Conservation (phyloP, 2,113 vertebrate genomes). For the Thermophis baileyi region DNA sequence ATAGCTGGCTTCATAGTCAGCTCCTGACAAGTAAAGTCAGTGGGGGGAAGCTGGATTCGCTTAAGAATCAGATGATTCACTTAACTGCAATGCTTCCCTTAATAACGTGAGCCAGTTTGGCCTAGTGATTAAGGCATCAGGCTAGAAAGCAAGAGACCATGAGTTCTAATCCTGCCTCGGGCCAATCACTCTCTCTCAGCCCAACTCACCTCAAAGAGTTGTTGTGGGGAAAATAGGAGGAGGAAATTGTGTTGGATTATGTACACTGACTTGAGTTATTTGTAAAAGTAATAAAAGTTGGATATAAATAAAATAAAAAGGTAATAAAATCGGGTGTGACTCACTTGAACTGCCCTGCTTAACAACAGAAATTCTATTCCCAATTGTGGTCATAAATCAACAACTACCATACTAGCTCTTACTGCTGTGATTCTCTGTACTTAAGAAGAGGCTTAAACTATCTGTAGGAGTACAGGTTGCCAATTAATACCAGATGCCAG, state of each 20-base stretch:
- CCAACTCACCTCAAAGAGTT: no score
- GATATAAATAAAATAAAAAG: not conserved
- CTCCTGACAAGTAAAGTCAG: no score
- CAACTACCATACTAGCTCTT: not conserved
- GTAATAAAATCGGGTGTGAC: not conserved
- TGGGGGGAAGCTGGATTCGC: no score
- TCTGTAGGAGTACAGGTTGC: not conserved
- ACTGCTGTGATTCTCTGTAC: not conserved
- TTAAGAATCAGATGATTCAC: no score
- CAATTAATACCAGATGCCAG: not conserved
- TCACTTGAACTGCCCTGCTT: not conserved
- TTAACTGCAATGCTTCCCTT: no score
- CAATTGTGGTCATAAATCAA: not conserved
- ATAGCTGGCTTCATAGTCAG: no score
- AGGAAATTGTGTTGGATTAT: not conserved
- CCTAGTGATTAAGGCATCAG: no score
- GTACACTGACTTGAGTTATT: not conserved
- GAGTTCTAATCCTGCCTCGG: no score
- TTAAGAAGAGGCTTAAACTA: not conserved
- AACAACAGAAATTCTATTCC: not conserved
- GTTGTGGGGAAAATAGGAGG: no score
- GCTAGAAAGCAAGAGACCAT: no score
- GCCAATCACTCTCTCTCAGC: no score
- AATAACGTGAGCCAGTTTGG: no score
- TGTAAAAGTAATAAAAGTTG: not conserved